Conservation (phyloP, 2,797 vertebrate genomes). For the Nannoperca australis region DNA sequence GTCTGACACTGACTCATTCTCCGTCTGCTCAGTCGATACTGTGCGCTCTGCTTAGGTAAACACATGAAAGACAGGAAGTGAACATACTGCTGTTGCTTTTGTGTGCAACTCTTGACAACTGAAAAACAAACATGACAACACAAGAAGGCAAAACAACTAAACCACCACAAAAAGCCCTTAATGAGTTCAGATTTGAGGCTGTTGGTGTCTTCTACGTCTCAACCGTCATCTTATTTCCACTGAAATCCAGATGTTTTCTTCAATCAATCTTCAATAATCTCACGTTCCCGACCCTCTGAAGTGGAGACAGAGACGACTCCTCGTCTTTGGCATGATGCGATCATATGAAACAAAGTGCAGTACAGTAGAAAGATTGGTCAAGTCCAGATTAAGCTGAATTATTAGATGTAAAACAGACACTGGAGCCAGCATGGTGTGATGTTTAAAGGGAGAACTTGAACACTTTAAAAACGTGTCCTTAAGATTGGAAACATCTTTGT, state of each 20-base stretch:
- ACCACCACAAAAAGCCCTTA: conserved; percentile 3
- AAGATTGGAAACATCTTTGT: background rate
- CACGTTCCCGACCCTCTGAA: background rate
- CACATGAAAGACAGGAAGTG: background rate
- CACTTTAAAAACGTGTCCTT: background rate
- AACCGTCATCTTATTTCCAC: background rate
- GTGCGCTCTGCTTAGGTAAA: background rate
- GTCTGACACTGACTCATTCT: conserved; percentile 36
- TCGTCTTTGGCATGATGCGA: conserved; percentile 45
- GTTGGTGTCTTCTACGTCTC: background rate
- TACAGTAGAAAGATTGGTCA: conserved; percentile 11
- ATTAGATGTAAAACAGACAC: background rate
- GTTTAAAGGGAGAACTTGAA: background rate
- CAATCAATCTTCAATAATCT: background rate
- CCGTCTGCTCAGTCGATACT: conserved; percentile 5
- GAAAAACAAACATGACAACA: background rate
- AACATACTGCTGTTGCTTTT: background rate
- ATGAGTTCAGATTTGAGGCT: background rate
- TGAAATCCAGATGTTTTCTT: background rate
- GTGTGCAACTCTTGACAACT: background rate
- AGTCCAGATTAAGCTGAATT: background rate
- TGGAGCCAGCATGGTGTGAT: background rate
- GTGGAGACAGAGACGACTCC: background rate
- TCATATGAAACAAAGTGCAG: background rate
- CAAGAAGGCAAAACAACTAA: background rate